Base-by-base conservation (phyloP, 2,888 invertebrate species). In the Drosophila melanosoma region DNA sequence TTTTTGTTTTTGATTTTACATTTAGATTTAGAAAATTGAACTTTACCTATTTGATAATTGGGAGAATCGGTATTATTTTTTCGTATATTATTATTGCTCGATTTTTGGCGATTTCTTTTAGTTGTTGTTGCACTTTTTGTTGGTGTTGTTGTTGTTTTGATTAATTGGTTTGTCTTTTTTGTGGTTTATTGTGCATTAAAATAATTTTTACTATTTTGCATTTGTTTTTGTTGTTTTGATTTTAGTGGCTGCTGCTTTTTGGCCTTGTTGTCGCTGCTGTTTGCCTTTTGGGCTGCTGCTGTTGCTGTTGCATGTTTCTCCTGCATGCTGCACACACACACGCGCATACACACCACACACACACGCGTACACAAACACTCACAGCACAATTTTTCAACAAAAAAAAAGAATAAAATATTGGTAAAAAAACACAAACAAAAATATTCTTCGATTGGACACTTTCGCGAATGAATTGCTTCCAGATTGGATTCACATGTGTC, bases 31-130 rank as follows among this genome's bases (percentile, higher is more conserved):
- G 73, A 85, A 83, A 86, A 76, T 77, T 79, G 68, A 89, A 86
- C 86, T 82, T 86, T 86, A 86, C 86, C 86, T 86, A 86, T 89
- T 87, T 86, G 73, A 51, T 51, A 73, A 77, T 66, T 75, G 72
- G 59, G 75, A 23, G 70, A 77, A 58, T 70, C 68, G 42, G 26
- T 57, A 69, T 68, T 64, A 40, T 49, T 62, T 26, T 61, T 54
- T 26, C 35, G 17, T 51, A 48, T 61, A 4, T 42, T 38, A 35
- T 60, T 54, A 45, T 7, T 61, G 32, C 40, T 53, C 36, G 60
- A n/a, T 32, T 20, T 76, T 42, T 29, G 45, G 23, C 45, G 45
- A 7, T 29, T 67, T 56, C 29, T 54, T 3, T 23, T 23, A 0
- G 10, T 38, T 32, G 12, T 69, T 54, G 20, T 56, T 57, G 32